Percentiles rank a stretch among this genome's conserved stretches.
These are phyloP conservation scores for Apostichopus californicus DNA, from an alignment of 35 echinoderm and acorn worm genomes.

Conservation along the genomic window DNA sequence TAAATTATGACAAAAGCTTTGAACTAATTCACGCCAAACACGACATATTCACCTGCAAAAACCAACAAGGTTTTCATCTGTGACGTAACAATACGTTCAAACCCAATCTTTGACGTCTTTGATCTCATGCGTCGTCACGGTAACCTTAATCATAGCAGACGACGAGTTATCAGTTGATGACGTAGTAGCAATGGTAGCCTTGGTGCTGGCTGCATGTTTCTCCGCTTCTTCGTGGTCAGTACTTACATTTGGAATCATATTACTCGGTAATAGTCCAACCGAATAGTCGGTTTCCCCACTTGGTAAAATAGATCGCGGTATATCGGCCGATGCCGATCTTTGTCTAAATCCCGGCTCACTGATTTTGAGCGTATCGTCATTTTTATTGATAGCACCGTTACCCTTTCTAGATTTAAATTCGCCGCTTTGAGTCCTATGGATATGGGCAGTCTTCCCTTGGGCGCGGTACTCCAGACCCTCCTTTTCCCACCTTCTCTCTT, in stretches of 20 bases:
- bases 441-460: constrained; percentile 33
- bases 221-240: background rate
- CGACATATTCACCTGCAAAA: too few relatives aligned
- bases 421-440: constrained; percentile 32
- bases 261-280: constrained; percentile 4
- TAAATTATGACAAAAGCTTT: too few relatives aligned
- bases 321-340: constrained; percentile 36
- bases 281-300: constrained; percentile 31
- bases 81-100: background rate
- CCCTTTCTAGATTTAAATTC: background rate
- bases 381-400: background rate
- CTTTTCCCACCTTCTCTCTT: constrained; percentile 46
- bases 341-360: constrained; percentile 10
- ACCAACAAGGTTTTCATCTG: too few relatives aligned
- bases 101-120: constrained; percentile 32
- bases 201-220: background rate
- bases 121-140: constrained; percentile 20
- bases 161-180: background rate
- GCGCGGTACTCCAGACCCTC: constrained; percentile 42
- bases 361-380: constrained; percentile 7
- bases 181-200: constrained; percentile 3
- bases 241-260: background rate
- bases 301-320: constrained; percentile 33
- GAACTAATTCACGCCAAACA: too few relatives aligned
- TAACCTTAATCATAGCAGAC: constrained; percentile 16